These are phyloP conservation scores for Bucco capensis DNA, from an alignment of 2,113 vertebrate genomes.

Conservation along the genomic window DNA sequence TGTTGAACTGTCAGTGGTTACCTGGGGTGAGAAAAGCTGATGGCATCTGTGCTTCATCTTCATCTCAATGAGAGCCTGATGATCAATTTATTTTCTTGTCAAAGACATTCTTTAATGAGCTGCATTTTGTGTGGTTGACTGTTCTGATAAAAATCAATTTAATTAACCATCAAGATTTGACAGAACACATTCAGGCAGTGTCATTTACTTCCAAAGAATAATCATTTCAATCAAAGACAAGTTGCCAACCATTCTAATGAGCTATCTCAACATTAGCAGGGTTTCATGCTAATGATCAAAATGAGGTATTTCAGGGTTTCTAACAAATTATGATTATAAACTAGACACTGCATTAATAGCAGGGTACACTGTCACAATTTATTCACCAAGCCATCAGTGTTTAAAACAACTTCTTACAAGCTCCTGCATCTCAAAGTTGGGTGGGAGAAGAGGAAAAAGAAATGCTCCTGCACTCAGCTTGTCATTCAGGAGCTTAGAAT, in stretches of 20 bases:
- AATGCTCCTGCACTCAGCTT: slow-evolving; percentile 10
- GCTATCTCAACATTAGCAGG: slow-evolving; percentile 59
- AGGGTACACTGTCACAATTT: slow-evolving; percentile 59
- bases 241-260: slow-evolving; percentile 67
- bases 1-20: not conserved
- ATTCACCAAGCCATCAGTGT: slow-evolving; percentile 41
- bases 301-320: slow-evolving; percentile 63
- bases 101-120: slow-evolving; percentile 59
- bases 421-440: not conserved
- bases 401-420: slow-evolving; percentile 46
- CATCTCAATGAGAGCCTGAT: slow-evolving; percentile 46
- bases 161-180: slow-evolving; percentile 73
- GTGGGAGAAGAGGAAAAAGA: not conserved
- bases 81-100: slow-evolving; percentile 70
- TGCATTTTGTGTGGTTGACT: slow-evolving; percentile 64
- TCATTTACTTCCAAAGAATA: slow-evolving; percentile 71
- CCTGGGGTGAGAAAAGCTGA: not conserved
- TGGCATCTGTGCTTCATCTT: slow-evolving; percentile 25
- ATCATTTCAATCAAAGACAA: slow-evolving; percentile 72
- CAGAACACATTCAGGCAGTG: slow-evolving; percentile 62
- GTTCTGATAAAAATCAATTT: slow-evolving; percentile 71
- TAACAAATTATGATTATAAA: slow-evolving; percentile 50
- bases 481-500: slow-evolving; percentile 27
- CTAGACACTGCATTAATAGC: slow-evolving; percentile 63
- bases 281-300: slow-evolving; percentile 69